phyloP scores from a whole-genome alignment of 2,113 vertebrate genomes.

The Perca flavescens region DNA sequence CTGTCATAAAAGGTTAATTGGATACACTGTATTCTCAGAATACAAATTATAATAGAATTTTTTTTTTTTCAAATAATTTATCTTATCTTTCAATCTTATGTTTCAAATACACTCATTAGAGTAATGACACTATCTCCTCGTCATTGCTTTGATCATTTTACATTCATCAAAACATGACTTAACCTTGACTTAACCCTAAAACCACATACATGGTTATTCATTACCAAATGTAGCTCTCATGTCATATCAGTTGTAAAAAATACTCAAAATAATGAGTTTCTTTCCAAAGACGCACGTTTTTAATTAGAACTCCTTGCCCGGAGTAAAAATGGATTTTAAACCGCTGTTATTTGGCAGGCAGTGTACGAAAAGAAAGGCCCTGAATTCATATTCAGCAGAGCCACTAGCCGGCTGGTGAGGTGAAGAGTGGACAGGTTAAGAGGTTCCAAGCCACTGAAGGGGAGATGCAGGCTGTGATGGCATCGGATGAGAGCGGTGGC shows the following conservation, averaged over 20 bases:
- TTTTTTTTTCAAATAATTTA: conserved; percentile 23
- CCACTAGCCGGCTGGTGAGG: conserved; percentile 47
- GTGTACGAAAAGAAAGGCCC: neutral
- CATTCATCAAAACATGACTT: conserved; percentile 48
- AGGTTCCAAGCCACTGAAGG: conserved; percentile 71
- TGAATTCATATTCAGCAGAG: conserved; percentile 53
- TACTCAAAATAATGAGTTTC: conserved; percentile 25
- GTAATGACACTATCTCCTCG: conserved; percentile 61
- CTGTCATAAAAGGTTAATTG: conserved; percentile 68
- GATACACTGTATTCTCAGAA: conserved; percentile 27
- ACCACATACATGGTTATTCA: conserved; percentile 21
- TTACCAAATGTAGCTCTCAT: conserved; percentile 6
- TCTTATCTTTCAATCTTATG: conserved; percentile 20
- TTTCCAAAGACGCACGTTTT: neutral
- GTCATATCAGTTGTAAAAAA: conserved; percentile 14
- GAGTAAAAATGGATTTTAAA: conserved; percentile 26
- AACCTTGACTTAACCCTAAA: conserved; percentile 56
- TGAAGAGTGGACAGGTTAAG: conserved; percentile 74
- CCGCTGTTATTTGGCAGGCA: conserved; percentile 27
- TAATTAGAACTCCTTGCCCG: conserved; percentile 17
- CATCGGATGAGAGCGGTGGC: conserved; percentile 51
- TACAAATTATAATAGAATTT: conserved; percentile 33
- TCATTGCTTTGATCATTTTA: conserved; percentile 36
- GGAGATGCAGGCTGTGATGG: conserved; percentile 64
- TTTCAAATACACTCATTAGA: conserved; percentile 56